phyloP scores from a whole-genome alignment of 2,888 invertebrate genomes.

The Folsomia manolachei region DNA sequence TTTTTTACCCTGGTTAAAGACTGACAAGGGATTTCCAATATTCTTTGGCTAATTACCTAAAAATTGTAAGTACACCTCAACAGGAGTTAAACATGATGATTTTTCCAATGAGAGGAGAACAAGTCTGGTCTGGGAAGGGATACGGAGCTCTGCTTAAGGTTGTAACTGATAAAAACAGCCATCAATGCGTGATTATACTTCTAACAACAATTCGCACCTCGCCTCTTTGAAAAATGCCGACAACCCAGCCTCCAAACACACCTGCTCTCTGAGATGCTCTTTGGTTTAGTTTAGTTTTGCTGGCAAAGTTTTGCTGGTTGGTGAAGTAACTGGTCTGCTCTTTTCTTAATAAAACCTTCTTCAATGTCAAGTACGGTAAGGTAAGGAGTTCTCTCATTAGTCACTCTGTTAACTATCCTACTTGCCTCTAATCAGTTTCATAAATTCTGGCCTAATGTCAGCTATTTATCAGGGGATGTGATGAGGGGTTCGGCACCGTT shows the following conservation, averaged over 20 bases:
- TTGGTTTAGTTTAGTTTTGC: no score
- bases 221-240: conserved; percentile 51
- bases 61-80: neutral
- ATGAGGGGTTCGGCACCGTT: no score
- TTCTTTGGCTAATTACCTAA: neutral
- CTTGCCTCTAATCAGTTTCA: no score
- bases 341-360: no score
- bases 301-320: no score
- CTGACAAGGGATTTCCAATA: neutral
- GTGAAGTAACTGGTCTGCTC: neutral
- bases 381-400: conserved; percentile 3
- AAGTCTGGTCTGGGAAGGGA: conserved; percentile 32
- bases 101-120: conserved; percentile 11
- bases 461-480: no score
- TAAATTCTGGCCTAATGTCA: no score
- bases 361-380: conserved; percentile 26
- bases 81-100: conserved; percentile 11
- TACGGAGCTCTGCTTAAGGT: conserved; percentile 45
- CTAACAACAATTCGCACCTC: conserved; percentile 52
- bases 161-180: conserved; percentile 50
- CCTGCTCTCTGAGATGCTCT: conserved; percentile 42
- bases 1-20: neutral
- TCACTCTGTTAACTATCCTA: neutral
- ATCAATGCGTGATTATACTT: conserved; percentile 52
- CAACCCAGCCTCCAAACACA: conserved; percentile 49